Evolutionary conservation across 2,113 vertebrate species (phyloP).

Genomic region (Heterotilapia buettikoferi): DNA sequence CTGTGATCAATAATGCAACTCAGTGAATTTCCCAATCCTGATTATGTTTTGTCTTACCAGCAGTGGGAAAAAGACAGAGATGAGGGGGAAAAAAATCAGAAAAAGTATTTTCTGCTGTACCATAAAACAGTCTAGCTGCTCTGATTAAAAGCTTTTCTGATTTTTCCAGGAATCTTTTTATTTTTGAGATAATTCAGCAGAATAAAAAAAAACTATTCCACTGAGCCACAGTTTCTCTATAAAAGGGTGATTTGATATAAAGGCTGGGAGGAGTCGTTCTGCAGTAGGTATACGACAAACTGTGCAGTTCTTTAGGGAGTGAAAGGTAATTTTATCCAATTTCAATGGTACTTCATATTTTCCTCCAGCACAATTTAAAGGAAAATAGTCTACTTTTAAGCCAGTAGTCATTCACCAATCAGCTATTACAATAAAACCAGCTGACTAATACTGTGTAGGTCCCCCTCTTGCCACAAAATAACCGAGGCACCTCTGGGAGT

Average conservation of each 20-base stretch:
- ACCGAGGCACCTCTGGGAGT: background rate
- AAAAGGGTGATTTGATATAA: background rate
- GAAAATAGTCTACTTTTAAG: background rate
- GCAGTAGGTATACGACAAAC: background rate
- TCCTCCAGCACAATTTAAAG: background rate
- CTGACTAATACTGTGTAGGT: background rate
- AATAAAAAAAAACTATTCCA: background rate
- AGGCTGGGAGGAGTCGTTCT: background rate
- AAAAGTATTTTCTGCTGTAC: background rate
- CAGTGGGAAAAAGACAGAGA: background rate
- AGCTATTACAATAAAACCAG: background rate
- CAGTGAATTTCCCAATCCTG: background rate
- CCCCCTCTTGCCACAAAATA: background rate
- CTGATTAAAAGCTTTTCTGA: background rate
- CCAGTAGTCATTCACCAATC: background rate
- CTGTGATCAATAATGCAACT: slow-evolving; percentile 1
- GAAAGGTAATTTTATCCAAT: background rate
- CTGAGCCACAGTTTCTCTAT: background rate
- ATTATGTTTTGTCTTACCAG: background rate
- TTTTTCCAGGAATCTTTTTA: background rate
- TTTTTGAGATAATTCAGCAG: background rate
- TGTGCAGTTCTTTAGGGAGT: background rate
- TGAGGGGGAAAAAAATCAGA: background rate
- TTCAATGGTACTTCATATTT: background rate
- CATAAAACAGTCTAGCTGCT: background rate